Conservation (phyloP, 2,797 vertebrate genomes). For the Bradypodion pumilum region DNA sequence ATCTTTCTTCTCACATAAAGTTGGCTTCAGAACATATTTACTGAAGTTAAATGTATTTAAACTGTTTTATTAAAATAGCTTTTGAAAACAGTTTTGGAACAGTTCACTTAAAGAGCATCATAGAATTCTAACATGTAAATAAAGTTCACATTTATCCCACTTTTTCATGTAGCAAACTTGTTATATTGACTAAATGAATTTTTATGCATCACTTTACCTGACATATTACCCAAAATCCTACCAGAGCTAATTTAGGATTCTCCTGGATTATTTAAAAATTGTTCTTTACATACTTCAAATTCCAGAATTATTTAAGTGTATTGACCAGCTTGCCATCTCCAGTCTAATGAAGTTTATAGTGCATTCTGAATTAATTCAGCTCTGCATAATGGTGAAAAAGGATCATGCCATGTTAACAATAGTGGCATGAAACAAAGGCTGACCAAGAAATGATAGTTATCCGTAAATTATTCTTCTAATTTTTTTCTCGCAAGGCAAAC, state of each 20-base stretch:
- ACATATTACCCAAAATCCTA: background rate
- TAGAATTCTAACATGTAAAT: slow-evolving; percentile 43
- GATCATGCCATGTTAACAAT: background rate
- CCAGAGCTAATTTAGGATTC: slow-evolving; percentile 3
- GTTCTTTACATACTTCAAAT: background rate
- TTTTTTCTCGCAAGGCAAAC: background rate
- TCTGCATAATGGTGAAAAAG: background rate
- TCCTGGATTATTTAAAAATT: background rate
- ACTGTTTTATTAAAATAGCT: slow-evolving; percentile 6
- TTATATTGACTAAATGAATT: slow-evolving; percentile 21
- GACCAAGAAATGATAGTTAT: background rate
- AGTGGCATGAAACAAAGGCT: background rate
- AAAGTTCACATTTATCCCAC: slow-evolving; percentile 34
- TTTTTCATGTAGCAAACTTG: background rate
- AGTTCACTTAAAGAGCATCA: slow-evolving; percentile 2
- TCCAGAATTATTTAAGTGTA: background rate
- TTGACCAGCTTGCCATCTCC: background rate
- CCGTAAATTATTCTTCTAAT: background rate
- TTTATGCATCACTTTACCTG: slow-evolving; percentile 14
- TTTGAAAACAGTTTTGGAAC: slow-evolving; percentile 23
- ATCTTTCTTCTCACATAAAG: slow-evolving; percentile 34
- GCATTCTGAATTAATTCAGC: background rate
- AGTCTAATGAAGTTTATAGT: background rate
- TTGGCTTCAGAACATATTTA: background rate
- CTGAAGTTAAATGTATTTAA: background rate